Evolutionary conservation across 2,113 vertebrate species (phyloP).

Genomic region (Percopsis transmontana): DNA sequence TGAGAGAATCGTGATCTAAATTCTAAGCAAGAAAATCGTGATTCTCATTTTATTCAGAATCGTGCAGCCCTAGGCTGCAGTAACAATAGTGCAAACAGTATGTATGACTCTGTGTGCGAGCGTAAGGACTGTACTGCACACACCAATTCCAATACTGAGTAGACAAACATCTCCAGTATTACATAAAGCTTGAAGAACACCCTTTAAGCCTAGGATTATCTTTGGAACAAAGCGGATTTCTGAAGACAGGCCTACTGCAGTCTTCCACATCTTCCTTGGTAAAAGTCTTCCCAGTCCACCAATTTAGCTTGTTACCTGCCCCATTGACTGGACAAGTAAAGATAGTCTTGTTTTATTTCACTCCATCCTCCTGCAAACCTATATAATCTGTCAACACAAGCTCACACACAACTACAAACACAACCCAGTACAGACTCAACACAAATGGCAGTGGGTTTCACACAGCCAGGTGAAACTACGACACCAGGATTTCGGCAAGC

Average conservation of each 20-base stretch:
- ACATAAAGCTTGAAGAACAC: slow-evolving; percentile 29
- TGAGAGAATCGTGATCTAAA: no score
- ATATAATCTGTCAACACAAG: slow-evolving; percentile 1
- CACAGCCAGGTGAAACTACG: background rate
- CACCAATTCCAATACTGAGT: slow-evolving; percentile 33
- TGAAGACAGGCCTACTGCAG: slow-evolving; percentile 14
- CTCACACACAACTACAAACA: background rate
- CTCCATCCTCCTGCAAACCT: slow-evolving; percentile 32
- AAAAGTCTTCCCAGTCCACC: background rate
- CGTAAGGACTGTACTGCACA: slow-evolving; percentile 9
- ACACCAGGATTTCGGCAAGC: background rate
- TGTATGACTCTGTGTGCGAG: background rate
- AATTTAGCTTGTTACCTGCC: background rate
- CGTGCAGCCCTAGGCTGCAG: no score
- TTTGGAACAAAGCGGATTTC: slow-evolving; percentile 60
- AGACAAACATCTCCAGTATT: slow-evolving; percentile 41
- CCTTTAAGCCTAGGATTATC: slow-evolving; percentile 67
- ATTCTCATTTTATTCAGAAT: no score
- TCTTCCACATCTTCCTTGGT: slow-evolving; percentile 2
- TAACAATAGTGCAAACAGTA: no score
- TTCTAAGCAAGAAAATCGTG: no score
- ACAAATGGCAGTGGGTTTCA: background rate
- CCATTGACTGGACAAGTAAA: background rate
- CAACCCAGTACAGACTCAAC: background rate
- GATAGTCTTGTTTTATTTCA: no score